Base-by-base conservation (phyloP, 2,888 invertebrate species). In the Flexamia atlantica region DNA sequence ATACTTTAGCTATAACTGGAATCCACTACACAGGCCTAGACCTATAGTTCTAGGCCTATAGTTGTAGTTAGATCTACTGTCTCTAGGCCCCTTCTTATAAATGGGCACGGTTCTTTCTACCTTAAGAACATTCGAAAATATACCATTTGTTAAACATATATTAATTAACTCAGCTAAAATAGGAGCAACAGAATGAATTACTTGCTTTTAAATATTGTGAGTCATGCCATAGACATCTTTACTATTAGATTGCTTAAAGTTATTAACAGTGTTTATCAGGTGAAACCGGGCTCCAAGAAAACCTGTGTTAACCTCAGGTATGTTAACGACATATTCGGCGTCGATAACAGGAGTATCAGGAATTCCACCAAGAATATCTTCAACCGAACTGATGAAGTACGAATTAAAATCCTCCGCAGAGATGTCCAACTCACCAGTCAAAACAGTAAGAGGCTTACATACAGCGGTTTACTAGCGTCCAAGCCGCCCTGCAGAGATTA, bases 401-500 rank as follows among this genome's bases (percentile, higher is more conserved):
- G 17, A 46, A 12, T 46, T 46, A 12, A 46, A 4, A 9, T 4
- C 46, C 14, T 46, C 46, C 17, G 46, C 46, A 14, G 46, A 46
- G 3, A 46, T 17, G 3, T 46, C 46, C 14, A 17, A 46, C 46
- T 46, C 46, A 3, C 12, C 14, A 9, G 12, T 46, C 28, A 46
- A 46, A 14, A 12, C 14, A 46, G 46, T 9, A 2, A 14, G 46
- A 53, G 81, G 57, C 17, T 20, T 81, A n/a, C n/a, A n/a, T n/a
- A 14, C 25, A 17, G 17, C 30, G 40, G 28, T 81, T 81, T 0
- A 81, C 28, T 0, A 81, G 30, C 0, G 7, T 30, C 81, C 81
- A 81, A 20, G 81, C 81, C 23, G 81, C 81, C 23, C 57, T 81
- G 28, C 81, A 81, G 12, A 32, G 57, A 30, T 81, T 57, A n/a